Conservation (phyloP, 2,888 invertebrate species). For the Gryllus longicercus region DNA sequence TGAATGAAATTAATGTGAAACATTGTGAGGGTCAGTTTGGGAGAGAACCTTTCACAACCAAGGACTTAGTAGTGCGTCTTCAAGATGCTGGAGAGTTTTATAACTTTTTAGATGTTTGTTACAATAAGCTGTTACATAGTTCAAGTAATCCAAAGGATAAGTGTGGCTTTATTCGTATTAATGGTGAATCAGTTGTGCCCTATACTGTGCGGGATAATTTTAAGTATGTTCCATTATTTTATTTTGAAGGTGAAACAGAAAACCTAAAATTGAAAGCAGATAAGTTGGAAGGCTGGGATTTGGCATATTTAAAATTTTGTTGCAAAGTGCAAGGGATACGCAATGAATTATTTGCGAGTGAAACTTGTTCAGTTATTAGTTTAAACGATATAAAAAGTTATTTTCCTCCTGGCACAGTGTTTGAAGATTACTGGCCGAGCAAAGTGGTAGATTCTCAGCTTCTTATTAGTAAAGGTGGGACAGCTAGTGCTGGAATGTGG, state of each 20-base stretch:
- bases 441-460: slow-evolving; percentile 81
- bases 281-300: slow-evolving; percentile 85
- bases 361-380: slow-evolving; percentile 86
- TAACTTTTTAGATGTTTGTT: slow-evolving; percentile 85
- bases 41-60: slow-evolving; percentile 75
- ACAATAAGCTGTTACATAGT: slow-evolving; percentile 72
- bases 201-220: slow-evolving; percentile 79
- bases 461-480: slow-evolving; percentile 52
- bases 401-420: slow-evolving; percentile 83
- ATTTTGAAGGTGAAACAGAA: slow-evolving; percentile 82
- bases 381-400: slow-evolving; percentile 86
- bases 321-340: slow-evolving; percentile 91
- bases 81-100: slow-evolving; percentile 88
- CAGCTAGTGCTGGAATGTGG: slow-evolving; percentile 39
- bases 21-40: slow-evolving; percentile 92
- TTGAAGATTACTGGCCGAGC: slow-evolving; percentile 91
- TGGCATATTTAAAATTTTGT: slow-evolving; percentile 89
- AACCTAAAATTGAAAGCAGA: slow-evolving; percentile 83
- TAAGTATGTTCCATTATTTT: slow-evolving; percentile 88
- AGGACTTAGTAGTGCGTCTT: slow-evolving; percentile 85
- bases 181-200: slow-evolving; percentile 89
- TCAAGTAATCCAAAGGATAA: slow-evolving; percentile 67
- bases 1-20: slow-evolving; percentile 88
- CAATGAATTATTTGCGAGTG: slow-evolving; percentile 86
- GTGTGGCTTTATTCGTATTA: slow-evolving; percentile 87